phyloP scores from a whole-genome alignment of 2,888 invertebrate genomes.

The Tipula lateralis region DNA sequence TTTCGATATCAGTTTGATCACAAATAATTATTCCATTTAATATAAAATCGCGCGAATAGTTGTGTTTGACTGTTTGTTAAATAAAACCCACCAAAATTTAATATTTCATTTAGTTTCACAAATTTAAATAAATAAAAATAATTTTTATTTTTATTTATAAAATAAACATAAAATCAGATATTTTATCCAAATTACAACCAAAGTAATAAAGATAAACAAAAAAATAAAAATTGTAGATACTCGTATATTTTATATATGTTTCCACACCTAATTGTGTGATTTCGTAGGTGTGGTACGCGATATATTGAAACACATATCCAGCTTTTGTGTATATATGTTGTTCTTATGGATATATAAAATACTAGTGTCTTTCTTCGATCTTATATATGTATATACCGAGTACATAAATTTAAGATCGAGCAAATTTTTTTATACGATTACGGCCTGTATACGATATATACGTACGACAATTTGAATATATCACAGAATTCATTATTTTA shows the following conservation, averaged over 20 bases:
- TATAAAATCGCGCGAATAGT: background rate
- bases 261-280: slow-evolving; percentile 24
- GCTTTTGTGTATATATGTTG: background rate
- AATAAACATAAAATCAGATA: slow-evolving; percentile 3
- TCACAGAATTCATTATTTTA: background rate
- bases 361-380: no score
- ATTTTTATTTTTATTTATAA: background rate
- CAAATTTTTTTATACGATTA: background rate
- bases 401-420: background rate
- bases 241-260: background rate
- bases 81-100: slow-evolving; percentile 13
- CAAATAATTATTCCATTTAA: background rate
- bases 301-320: background rate
- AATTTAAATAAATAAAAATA: slow-evolving; percentile 6
- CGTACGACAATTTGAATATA: background rate
- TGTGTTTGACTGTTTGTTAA: background rate
- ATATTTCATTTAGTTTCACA: background rate
- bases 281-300: slow-evolving; percentile 24
- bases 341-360: background rate
- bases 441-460: background rate
- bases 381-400: no score
- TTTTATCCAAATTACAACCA: slow-evolving; percentile 19
- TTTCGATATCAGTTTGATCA: background rate
- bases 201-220: slow-evolving; percentile 3
- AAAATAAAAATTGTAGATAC: slow-evolving; percentile 2